Conservation (phyloP, 2,113 vertebrate genomes). For the Ictalurus furcatus region DNA sequence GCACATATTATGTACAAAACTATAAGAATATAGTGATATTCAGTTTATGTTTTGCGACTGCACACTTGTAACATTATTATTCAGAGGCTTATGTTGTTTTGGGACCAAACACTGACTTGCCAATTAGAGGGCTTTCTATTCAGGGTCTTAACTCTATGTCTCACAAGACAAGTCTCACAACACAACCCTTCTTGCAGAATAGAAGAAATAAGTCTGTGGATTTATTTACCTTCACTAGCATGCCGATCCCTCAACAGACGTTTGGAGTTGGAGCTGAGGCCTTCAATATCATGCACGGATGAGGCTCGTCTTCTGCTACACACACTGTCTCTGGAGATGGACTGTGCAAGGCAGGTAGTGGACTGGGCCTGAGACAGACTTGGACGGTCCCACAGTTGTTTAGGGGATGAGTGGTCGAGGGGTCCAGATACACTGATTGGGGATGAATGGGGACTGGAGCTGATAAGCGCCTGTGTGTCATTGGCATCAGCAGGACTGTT, state of each 20-base stretch:
- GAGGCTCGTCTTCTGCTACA: slow-evolving; percentile 93
- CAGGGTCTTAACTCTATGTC: not conserved
- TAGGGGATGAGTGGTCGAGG: slow-evolving; percentile 91
- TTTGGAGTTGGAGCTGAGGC: slow-evolving; percentile 85
- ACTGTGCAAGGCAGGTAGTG: slow-evolving; percentile 83
- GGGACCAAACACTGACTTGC: not conserved
- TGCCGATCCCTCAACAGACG: slow-evolving; percentile 86
- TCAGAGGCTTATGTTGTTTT: not conserved
- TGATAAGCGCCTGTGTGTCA: slow-evolving; percentile 91
- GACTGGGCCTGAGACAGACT: slow-evolving; percentile 84
- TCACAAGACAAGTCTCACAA: not conserved
- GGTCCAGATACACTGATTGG: slow-evolving; percentile 86
- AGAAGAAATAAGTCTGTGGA: not conserved
- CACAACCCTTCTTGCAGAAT: not conserved
- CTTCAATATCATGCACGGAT: slow-evolving; percentile 96
- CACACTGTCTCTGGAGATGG: slow-evolving; percentile 87
- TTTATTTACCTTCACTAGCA: slow-evolving; percentile 84
- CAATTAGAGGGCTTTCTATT: not conserved
- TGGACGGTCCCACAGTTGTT: slow-evolving; percentile 85
- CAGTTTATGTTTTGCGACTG: not conserved
- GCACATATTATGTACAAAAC: not conserved
- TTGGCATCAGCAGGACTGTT: slow-evolving; percentile 90
- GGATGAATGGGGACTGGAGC: slow-evolving; percentile 85
- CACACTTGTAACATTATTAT: not conserved
- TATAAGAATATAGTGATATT: not conserved